These are phyloP conservation scores for Aspidiotus destructor DNA, from an alignment of 2,888 invertebrate species.

Conservation along the genomic window DNA sequence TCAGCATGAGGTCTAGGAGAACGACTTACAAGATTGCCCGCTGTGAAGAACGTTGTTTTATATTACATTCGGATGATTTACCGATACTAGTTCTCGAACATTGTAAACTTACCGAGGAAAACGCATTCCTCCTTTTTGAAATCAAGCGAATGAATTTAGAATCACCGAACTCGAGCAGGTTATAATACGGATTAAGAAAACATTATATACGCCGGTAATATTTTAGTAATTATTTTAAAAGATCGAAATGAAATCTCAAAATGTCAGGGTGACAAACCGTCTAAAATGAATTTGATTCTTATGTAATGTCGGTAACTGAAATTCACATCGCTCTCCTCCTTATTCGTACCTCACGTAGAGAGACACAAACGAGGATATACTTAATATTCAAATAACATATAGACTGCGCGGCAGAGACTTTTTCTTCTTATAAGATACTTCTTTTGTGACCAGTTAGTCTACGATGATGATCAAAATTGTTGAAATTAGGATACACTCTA, in stretches of 20 bases:
- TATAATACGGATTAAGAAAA: conserved; percentile 1
- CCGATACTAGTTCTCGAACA: conserved; percentile 31
- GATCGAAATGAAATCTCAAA: conserved; percentile 2
- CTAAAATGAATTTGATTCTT: background rate
- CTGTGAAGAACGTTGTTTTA: conserved; percentile 32
- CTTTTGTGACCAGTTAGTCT: too few relatives aligned
- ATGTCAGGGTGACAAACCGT: background rate
- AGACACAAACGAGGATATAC: too few relatives aligned
- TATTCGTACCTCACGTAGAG: too few relatives aligned
- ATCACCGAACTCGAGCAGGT: conserved; percentile 3
- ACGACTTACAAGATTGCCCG: conserved; percentile 31
- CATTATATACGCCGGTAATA: background rate
- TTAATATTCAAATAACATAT: too few relatives aligned
- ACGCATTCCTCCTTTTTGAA: conserved; percentile 28
- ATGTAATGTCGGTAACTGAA: too few relatives aligned
- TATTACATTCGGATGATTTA: conserved; percentile 33
- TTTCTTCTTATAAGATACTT: too few relatives aligned
- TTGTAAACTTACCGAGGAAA: conserved; percentile 24
- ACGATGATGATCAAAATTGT: too few relatives aligned
- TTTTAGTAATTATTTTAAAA: conserved; percentile 1
- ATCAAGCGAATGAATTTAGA: conserved; percentile 14
- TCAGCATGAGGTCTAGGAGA: conserved; percentile 33
- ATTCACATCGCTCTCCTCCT: too few relatives aligned
- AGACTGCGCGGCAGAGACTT: too few relatives aligned
- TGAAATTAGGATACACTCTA: too few relatives aligned